phyloP scores from a whole-genome alignment of 2,113 vertebrate genomes.

The Chionomys nivalis region DNA sequence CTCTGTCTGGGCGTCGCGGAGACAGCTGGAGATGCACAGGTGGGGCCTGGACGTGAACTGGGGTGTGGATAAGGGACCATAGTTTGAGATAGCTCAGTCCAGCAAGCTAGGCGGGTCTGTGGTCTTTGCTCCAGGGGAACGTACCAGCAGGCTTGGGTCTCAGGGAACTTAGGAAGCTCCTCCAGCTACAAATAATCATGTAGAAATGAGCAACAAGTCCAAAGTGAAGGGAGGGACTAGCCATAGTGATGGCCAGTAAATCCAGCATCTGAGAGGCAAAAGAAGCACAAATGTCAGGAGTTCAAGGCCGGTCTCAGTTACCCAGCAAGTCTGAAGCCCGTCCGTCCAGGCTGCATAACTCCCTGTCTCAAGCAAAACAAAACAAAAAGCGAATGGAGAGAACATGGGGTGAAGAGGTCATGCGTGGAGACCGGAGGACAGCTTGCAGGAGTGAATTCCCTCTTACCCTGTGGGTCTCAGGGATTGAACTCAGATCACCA shows the following conservation, averaged over 20 bases:
- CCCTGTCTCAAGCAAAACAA: neutral
- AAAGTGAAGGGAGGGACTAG: neutral
- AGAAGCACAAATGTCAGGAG: neutral
- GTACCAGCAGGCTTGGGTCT: neutral
- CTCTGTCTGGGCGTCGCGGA: neutral
- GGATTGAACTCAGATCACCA: neutral
- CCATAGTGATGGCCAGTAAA: neutral
- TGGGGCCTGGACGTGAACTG: neutral
- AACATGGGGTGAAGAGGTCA: too few species aligned
- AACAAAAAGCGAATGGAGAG: neutral
- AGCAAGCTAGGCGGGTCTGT: rapidly evolving
- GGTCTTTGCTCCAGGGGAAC: neutral
- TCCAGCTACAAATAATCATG: neutral
- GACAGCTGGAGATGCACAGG: rapidly evolving
- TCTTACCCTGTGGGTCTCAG: neutral
- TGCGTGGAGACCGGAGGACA: neutral
- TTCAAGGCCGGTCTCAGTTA: neutral
- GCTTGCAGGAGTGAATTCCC: neutral
- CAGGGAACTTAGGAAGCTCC: neutral
- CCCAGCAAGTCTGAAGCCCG: neutral
- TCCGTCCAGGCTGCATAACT: too few species aligned
- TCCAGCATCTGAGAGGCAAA: neutral
- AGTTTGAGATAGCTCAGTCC: neutral
- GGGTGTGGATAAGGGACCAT: rapidly evolving
- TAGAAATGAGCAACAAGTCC: neutral